Evolutionary conservation across 2,113 vertebrate species (phyloP).

Genomic region (Vombatus ursinus): DNA sequence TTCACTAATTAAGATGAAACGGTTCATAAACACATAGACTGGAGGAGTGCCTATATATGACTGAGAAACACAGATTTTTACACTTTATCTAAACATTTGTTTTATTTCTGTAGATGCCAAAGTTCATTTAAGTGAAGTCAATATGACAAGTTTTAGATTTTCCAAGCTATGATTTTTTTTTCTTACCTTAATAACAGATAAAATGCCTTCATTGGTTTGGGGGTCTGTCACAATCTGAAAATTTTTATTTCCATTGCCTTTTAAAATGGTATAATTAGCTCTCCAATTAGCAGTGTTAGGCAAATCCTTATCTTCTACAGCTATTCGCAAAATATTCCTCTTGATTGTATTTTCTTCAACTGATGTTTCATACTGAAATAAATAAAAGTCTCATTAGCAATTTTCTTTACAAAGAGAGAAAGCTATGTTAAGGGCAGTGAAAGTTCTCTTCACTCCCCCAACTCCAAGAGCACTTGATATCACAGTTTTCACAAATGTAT

Average conservation of each 20-base stretch:
- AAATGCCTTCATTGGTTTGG: slow-evolving; percentile 89
- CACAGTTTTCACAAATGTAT: neutral
- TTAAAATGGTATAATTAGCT: slow-evolving; percentile 88
- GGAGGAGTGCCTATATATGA: neutral
- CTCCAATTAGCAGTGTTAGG: slow-evolving; percentile 85
- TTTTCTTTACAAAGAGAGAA: neutral
- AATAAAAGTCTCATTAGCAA: slow-evolving; percentile 40
- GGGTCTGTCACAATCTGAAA: slow-evolving; percentile 90
- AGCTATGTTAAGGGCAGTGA: slow-evolving; percentile 36
- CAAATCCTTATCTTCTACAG: slow-evolving; percentile 89
- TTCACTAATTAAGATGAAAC: neutral
- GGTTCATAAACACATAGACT: neutral
- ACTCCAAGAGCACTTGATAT: slow-evolving; percentile 14
- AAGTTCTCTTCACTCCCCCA: neutral
- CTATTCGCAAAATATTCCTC: slow-evolving; percentile 86
- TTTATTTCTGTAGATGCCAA: neutral
- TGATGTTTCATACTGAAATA: slow-evolving; percentile 82
- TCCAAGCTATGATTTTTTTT: neutral
- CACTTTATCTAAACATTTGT: neutral
- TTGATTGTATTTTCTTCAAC: slow-evolving; percentile 86
- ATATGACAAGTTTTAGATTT: neutral
- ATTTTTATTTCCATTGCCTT: slow-evolving; percentile 89
- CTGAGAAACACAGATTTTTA: neutral
- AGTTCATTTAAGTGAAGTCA: neutral
- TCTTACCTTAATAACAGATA: slow-evolving; percentile 89